These are phyloP conservation scores for Epinephelus malabaricus DNA, from an alignment of 2,797 vertebrate genomes.

Conservation along the genomic window DNA sequence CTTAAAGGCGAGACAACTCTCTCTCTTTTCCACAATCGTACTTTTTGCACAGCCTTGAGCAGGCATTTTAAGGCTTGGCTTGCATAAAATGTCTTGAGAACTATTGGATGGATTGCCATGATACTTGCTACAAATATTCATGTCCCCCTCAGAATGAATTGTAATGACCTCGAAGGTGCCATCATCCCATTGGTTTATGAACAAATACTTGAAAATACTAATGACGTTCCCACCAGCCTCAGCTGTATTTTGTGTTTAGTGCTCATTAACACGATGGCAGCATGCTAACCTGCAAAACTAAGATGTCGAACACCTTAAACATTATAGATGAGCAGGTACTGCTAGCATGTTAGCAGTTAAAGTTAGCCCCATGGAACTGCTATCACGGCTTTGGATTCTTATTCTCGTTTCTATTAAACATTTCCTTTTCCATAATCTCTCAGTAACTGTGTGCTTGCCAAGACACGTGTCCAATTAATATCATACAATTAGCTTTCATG, in stretches of 20 bases:
- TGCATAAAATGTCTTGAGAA: background rate
- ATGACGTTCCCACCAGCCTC: background rate
- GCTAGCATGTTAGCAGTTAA: background rate
- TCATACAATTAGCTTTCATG: background rate
- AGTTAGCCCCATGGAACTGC: background rate
- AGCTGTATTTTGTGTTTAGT: background rate
- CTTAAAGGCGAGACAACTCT: no score
- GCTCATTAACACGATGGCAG: no score
- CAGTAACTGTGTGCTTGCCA: no score
- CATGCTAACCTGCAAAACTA: background rate
- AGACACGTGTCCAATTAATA: background rate
- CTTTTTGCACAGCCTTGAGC: no score
- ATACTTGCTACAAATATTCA: background rate
- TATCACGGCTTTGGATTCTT: background rate
- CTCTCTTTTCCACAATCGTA: no score
- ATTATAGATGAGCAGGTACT: background rate
- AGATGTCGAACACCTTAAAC: background rate
- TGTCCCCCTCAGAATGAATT: background rate
- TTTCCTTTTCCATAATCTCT: background rate
- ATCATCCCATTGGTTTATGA: slow-evolving; percentile 2
- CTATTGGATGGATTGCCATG: background rate
- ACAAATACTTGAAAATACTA: background rate
- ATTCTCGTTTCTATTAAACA: background rate
- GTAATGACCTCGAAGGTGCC: background rate
- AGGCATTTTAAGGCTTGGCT: background rate